Base-by-base conservation (phyloP, 2,888 invertebrate species). In the Netelia inedita region DNA sequence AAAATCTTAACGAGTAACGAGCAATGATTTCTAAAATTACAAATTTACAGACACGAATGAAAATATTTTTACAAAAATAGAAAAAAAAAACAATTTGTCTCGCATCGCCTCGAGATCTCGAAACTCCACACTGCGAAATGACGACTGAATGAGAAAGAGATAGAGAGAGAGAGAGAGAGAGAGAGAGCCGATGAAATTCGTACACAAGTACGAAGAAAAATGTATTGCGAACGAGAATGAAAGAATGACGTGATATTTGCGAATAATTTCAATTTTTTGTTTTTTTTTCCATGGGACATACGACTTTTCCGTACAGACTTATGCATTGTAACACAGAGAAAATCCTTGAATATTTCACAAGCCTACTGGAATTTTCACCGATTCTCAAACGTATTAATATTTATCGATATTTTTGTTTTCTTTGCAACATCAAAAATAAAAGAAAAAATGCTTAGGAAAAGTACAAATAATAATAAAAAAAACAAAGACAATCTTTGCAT, bases 261-360 rank as follows among this genome's bases (percentile, higher is more conserved):
- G 63, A 73, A 55, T 14, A 50, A 50, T 19, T 55, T 55, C 16
- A 79, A 53, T 81, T 61, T 0, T 35, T 14, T 66, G 66, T 74
- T 69, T 35, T 14, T 66, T 72, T 74, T 69, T 69, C 87, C 87
- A 86, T 86, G 87, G 87, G 87, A 88, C 85, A 87, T 86, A 88
- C 88, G 85, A 83, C 74, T 80, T 79, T 80, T 79, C 73, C 43
- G 43, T 72, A 74, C 28, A 9, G 35, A 41, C 0, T 73, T 55
- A 19, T 46, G 19, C 57, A 73, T 41, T 55, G 35, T 14, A 63
- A 78, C 16, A n/a, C 19, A 14, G 23, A 16, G 14, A 43, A 46
- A 35, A 53, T 46, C 3, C 46, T 46, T 23, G 6, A 19, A 61
- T 16, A 3, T 46, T 46, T 14, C 46, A 46, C 11, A 46, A 11